Evolutionary conservation across 2,113 vertebrate species (phyloP).

Genomic region (Echinops telfairi): DNA sequence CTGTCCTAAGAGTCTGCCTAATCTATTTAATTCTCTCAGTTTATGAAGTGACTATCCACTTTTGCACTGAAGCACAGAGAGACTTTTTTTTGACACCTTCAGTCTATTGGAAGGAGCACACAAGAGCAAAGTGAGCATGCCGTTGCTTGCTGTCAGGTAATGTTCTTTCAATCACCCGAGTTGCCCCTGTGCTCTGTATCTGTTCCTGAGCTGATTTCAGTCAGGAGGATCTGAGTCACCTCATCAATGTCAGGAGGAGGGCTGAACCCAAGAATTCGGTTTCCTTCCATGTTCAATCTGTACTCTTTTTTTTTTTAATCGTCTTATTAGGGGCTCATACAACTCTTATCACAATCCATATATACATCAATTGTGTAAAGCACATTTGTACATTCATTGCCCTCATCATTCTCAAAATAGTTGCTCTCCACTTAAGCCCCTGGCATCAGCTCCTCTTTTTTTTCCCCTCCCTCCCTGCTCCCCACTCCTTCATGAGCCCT

Average conservation of each 20-base stretch:
- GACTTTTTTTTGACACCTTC: not conserved
- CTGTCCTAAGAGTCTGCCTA: not conserved
- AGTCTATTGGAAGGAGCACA: not conserved
- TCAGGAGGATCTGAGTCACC: constrained; percentile 58
- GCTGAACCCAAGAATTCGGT: not conserved
- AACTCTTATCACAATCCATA: too few relatives aligned
- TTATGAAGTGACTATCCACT: constrained; percentile 11
- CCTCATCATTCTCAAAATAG: too few relatives aligned
- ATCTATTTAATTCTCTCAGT: not conserved
- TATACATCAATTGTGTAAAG: too few relatives aligned
- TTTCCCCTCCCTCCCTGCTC: too few relatives aligned
- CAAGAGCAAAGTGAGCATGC: not conserved
- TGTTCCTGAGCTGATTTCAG: not conserved
- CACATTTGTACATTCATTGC: too few relatives aligned
- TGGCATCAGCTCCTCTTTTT: too few relatives aligned
- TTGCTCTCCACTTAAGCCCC: too few relatives aligned
- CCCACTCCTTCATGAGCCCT: too few relatives aligned
- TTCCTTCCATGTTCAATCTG: not conserved
- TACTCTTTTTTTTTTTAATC: too few relatives aligned
- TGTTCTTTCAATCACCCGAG: not conserved
- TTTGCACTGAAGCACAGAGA: not conserved
- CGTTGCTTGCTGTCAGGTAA: not conserved
- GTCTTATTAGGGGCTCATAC: too few relatives aligned
- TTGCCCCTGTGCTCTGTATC: not conserved
- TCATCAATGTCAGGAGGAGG: not conserved